Percentiles rank a stretch among this genome's conserved stretches.
phyloP scores from a whole-genome alignment of 2,113 vertebrate species.

The Ramphastos sulfuratus region DNA sequence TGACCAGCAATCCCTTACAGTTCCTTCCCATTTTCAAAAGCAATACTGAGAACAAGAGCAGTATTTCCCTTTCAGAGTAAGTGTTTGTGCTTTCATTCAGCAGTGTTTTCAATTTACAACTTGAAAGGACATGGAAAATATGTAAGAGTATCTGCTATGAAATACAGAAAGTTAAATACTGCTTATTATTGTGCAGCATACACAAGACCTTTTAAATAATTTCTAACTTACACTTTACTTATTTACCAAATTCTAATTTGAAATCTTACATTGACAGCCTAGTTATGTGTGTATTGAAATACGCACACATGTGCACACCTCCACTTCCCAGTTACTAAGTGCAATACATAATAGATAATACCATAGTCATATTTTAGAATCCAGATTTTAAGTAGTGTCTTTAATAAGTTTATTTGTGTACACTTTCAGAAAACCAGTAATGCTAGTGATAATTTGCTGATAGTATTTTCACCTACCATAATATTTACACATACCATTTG shows the following conservation, averaged over 20 bases:
- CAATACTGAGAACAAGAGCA: neutral
- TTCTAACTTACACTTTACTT: slow-evolving; percentile 54
- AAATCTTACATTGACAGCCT: slow-evolving; percentile 41
- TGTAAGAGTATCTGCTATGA: slow-evolving; percentile 69
- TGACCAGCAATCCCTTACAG: slow-evolving; percentile 68
- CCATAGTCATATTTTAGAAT: neutral
- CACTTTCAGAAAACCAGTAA: slow-evolving; percentile 54
- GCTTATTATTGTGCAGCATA: slow-evolving; percentile 5
- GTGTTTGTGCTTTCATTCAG: slow-evolving; percentile 54
- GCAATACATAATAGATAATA: neutral
- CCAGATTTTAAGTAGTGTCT: neutral
- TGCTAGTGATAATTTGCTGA: slow-evolving; percentile 55
- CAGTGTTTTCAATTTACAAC: slow-evolving; percentile 57
- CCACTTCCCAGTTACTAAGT: neutral
- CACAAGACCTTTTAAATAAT: slow-evolving; percentile 42
- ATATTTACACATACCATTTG: slow-evolving; percentile 71
- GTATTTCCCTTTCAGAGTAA: slow-evolving; percentile 61
- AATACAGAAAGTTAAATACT: slow-evolving; percentile 60
- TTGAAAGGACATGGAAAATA: slow-evolving; percentile 64
- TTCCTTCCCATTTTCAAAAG: slow-evolving; percentile 64
- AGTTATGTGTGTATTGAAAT: neutral
- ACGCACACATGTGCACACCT: neutral
- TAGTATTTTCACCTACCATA: slow-evolving; percentile 67
- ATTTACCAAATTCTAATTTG: slow-evolving; percentile 32
- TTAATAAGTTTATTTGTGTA: neutral